Evolutionary conservation across 2,888 invertebrate species (phyloP), one percentile per base, ranked within the genome.

Genomic region (Pyrgus malvae): DNA sequence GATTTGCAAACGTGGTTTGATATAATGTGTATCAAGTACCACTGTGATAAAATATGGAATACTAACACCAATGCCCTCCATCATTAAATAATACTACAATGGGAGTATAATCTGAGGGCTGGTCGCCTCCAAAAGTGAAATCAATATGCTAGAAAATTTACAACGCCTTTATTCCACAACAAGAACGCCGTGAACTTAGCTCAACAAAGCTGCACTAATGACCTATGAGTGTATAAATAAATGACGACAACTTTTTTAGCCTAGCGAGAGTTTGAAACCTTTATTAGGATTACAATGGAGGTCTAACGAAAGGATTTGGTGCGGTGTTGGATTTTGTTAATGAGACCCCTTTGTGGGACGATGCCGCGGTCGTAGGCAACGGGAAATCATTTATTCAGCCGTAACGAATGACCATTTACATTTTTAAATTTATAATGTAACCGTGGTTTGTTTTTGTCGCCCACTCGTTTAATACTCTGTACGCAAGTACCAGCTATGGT

Each of bases 261-360:
- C 19, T 21, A n/a, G 48, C 42, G 35, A 54, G 55, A 59, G 61
- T 44, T 29, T 27, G 51, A 51, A 57, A 60, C 62, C 61, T 61
- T 66, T 60, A 51, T 61, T 62, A 58, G 55, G 63, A 62, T 66
- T 72, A 87, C 86, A 88, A 87, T 86, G 65, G 76, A 73, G 75
- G 78, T 83, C 79, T 86, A 85, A 88, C 89, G 81, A 88, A 88
- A 87, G 86, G 84, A 88, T 89, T 88, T 77, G 83, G 76, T 68
- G 67, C 86, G 87, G 83, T 77, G 76, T 72, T 67, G 78, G 78
- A 73, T 74, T 80, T 75, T 70, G 75, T 81, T 87, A 87, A 88
- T 87, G 84, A 87, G 78, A 64, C 70, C 69, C 72, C 75, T 83
- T 86, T 87, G 84, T 83, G 70, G 65, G 67, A 67, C 74, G 76